Evolutionary conservation across 2,113 vertebrate genomes (phyloP).

Genomic region (Otocyon megalotis): DNA sequence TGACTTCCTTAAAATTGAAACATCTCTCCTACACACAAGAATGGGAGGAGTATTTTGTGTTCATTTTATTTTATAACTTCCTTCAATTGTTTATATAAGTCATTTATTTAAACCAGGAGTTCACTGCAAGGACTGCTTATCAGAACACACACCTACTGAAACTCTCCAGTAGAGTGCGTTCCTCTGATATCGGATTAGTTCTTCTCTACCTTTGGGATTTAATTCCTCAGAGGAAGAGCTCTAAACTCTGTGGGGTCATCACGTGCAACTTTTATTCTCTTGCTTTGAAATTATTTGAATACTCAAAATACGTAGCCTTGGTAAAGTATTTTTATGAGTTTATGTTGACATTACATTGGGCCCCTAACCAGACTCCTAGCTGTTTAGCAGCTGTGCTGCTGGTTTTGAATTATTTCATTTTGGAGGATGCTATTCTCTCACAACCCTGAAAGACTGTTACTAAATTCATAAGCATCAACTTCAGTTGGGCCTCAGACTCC

Average conservation of each 20-base stretch:
- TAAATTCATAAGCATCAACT: background rate
- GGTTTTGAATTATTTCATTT: background rate
- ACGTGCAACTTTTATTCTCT: background rate
- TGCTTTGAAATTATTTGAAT: slow-evolving; percentile 1
- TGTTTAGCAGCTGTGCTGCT: background rate
- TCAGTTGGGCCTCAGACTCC: background rate
- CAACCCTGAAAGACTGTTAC: background rate
- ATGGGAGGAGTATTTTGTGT: slow-evolving; percentile 80
- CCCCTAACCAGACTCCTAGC: background rate
- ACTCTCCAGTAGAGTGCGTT: background rate
- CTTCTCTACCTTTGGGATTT: background rate
- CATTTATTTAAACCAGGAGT: slow-evolving; percentile 65
- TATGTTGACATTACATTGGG: background rate
- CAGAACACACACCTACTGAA: background rate
- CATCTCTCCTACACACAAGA: slow-evolving; percentile 65
- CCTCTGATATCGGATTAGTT: background rate
- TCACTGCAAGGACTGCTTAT: slow-evolving; percentile 55
- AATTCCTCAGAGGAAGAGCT: background rate
- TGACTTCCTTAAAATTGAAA: slow-evolving; percentile 86
- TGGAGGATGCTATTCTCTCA: background rate
- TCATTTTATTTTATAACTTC: slow-evolving; percentile 87
- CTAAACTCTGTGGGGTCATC: background rate
- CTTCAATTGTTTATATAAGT: slow-evolving; percentile 80
- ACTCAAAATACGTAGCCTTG: background rate
- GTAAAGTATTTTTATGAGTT: background rate